Conservation (phyloP, 2,113 vertebrate genomes). For the Melanocharis versteri region DNA sequence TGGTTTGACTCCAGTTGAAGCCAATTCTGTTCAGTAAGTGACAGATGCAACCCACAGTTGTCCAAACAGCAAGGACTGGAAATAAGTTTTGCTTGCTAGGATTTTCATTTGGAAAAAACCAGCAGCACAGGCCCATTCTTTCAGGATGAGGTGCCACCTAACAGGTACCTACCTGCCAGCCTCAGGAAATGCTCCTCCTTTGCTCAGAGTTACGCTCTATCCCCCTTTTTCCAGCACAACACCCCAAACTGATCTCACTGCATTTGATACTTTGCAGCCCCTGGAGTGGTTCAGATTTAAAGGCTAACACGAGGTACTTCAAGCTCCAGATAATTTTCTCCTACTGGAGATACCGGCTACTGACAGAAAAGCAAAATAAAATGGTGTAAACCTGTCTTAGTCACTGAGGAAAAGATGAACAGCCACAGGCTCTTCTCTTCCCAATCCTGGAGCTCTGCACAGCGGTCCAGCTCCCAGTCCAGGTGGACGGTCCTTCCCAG, state of each 20-base stretch:
- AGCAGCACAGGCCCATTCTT: background rate
- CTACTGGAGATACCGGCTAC: background rate
- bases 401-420: background rate
- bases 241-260: background rate
- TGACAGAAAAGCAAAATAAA: background rate
- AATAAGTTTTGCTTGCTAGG: background rate
- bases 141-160: background rate
- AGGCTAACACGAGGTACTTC: background rate
- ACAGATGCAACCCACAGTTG: background rate
- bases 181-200: background rate
- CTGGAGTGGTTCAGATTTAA: accelerated
- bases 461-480: background rate
- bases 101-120: background rate
- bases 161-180: background rate
- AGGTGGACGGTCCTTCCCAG: accelerated
- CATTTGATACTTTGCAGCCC: background rate
- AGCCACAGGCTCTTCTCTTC: background rate
- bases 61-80: background rate
- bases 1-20: background rate
- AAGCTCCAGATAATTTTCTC: background rate
- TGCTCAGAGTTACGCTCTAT: background rate
- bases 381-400: background rate
- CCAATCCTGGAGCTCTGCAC: accelerated
- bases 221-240: background rate
- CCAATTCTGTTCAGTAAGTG: background rate